Conservation (phyloP, 2,888 invertebrate species). For the Galeopsomyia nigrocyanea region DNA sequence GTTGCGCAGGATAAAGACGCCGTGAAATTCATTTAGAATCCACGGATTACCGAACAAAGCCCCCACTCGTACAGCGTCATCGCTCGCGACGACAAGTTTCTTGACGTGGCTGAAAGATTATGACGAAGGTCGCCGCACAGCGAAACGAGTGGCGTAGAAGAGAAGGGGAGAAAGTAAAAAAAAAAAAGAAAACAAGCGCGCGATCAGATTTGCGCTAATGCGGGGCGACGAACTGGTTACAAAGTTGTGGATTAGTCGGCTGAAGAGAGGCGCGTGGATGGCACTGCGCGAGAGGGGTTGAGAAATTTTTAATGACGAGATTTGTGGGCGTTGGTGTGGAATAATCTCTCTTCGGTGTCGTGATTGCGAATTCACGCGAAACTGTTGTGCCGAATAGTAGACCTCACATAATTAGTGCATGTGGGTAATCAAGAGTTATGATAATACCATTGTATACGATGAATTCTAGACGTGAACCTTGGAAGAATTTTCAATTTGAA, state of each 20-base stretch:
- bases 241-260: conserved; percentile 63
- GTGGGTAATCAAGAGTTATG: too few relatives aligned
- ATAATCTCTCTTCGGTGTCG: too few relatives aligned
- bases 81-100: conserved; percentile 37
- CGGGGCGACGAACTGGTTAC: conserved; percentile 56
- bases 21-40: conserved; percentile 45
- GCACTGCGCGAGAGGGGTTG: too few relatives aligned
- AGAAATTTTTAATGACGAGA: too few relatives aligned
- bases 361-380: too few relatives aligned
- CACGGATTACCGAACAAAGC: conserved; percentile 44
- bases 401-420: too few relatives aligned
- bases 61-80: conserved; percentile 25
- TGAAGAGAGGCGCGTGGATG: conserved; percentile 2
- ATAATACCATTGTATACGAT: too few relatives aligned
- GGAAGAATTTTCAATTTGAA: too few relatives aligned
- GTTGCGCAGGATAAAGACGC: conserved; percentile 28
- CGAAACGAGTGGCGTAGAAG: conserved; percentile 3
- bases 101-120: conserved; percentile 45
- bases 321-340: too few relatives aligned
- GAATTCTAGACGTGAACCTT: too few relatives aligned
- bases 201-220: conserved; percentile 49
- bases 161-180: neutral
- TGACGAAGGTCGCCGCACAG: conserved; percentile 40
- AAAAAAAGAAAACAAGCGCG: neutral
- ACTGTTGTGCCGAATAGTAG: too few relatives aligned